phyloP scores from a whole-genome alignment of 1,140 invertebrate genomes.

The Bombus picipes region DNA sequence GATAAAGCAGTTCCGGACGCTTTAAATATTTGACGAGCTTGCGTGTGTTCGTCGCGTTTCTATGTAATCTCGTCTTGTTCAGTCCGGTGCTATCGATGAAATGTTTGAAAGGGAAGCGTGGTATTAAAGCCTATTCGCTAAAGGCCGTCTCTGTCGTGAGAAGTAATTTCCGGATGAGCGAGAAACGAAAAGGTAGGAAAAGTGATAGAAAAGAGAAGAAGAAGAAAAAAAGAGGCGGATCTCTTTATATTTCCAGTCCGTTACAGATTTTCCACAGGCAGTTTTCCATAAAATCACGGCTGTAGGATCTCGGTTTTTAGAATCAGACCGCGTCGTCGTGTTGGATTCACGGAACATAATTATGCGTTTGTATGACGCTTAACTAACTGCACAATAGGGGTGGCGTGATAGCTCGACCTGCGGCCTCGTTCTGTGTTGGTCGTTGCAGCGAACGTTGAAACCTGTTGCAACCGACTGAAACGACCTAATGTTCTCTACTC shows the following conservation, averaged over 20 bases:
- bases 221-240: too few species aligned
- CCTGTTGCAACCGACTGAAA: conserved; percentile 37
- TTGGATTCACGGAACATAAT: conserved; percentile 14
- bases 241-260: too few species aligned
- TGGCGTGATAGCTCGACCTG: neutral
- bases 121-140: neutral
- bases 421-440: conserved; percentile 7
- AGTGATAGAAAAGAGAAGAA: too few species aligned
- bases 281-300: neutral
- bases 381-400: conserved; percentile 23
- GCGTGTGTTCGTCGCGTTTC: neutral
- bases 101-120: neutral
- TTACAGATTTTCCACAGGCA: neutral
- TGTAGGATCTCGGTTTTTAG: neutral
- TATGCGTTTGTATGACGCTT: conserved; percentile 12
- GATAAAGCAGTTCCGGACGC: neutral
- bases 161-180: conserved; percentile 23
- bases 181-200: neutral
- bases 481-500: neutral
- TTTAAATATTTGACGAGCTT: conserved; percentile 26
- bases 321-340: neutral
- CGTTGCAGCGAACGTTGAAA: conserved; percentile 30
- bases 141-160: neutral
- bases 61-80: neutral
- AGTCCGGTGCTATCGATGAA: neutral